Percentiles rank a stretch among this genome's conserved stretches.
Evolutionary conservation across 2,888 invertebrate genomes (phyloP).

Genomic region (Steinernema hermaphroditum): DNA sequence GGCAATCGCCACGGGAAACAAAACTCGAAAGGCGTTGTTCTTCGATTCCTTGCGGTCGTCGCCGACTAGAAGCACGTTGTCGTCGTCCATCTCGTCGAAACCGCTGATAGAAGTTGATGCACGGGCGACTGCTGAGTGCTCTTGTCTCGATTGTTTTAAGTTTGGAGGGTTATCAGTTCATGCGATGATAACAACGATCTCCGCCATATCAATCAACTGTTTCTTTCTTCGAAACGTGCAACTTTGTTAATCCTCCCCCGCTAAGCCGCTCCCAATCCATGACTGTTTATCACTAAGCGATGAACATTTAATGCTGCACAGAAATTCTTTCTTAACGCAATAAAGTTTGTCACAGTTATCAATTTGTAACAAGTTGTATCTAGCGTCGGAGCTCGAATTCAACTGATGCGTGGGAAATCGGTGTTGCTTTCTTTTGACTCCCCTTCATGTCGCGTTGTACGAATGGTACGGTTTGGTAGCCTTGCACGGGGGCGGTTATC

Average conservation of each 20-base stretch:
- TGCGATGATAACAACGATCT: background rate
- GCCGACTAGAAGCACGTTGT: constrained; percentile 19
- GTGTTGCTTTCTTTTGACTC: background rate
- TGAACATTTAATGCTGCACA: no score
- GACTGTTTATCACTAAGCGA: no score
- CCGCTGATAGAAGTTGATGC: background rate
- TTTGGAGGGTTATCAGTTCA: constrained; percentile 6
- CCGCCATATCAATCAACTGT: background rate
- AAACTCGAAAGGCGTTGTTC: constrained; percentile 1
- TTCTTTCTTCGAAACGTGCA: constrained; percentile 20
- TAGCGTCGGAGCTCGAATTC: constrained; percentile 20
- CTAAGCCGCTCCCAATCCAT: no score
- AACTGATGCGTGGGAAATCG: constrained; percentile 14
- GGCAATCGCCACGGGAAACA: constrained; percentile 32
- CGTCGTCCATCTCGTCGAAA: constrained; percentile 1
- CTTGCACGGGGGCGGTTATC: background rate
- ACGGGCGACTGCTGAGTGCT: constrained; percentile 5
- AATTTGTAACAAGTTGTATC: no score
- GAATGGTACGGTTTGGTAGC: constrained; percentile 3
- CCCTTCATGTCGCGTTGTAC: background rate
- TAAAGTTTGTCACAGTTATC: no score
- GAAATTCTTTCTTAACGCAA: no score
- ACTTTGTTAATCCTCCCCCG: background rate
- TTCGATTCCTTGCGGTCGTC: background rate
- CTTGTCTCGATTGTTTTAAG: background rate